Evolutionary conservation across 2,888 invertebrate genomes (phyloP).

Genomic region (Lycia hirtaria): DNA sequence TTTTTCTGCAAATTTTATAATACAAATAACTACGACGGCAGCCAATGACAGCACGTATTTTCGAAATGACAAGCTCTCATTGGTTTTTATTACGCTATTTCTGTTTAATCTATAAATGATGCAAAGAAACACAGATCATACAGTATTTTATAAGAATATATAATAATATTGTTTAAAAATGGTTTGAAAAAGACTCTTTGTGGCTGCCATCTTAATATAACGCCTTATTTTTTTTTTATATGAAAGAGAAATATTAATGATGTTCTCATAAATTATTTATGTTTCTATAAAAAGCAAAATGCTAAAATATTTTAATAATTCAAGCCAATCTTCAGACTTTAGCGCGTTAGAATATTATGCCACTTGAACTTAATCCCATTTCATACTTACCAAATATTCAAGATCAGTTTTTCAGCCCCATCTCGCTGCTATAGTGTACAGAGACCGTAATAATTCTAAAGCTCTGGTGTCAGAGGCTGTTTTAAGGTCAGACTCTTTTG

Average conservation of each 20-base stretch:
- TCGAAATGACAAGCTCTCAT: too few relatives aligned
- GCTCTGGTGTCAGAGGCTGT: conserved; percentile 90
- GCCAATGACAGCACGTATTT: too few relatives aligned
- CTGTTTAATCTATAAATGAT: too few relatives aligned
- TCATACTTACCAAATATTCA: conserved; percentile 34
- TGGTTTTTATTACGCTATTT: too few relatives aligned
- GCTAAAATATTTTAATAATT: conserved; percentile 8
- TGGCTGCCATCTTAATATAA: background rate
- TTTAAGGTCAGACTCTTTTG: conserved; percentile 63
- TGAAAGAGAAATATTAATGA: background rate
- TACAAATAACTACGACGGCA: too few relatives aligned
- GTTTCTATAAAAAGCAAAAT: background rate
- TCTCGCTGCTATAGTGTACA: conserved; percentile 93
- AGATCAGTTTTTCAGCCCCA: conserved; percentile 85
- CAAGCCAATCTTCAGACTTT: conserved; percentile 17
- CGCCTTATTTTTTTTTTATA: background rate
- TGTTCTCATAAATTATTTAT: background rate
- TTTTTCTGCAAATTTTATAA: too few relatives aligned
- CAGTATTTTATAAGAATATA: too few relatives aligned
- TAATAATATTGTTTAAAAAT: background rate
- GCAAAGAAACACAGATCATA: too few relatives aligned
- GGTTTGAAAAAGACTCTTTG: background rate
- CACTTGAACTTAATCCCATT: conserved; percentile 38
- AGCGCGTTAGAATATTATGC: conserved; percentile 27
- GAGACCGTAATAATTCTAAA: conserved; percentile 91